A percentile compares a stretch with the other conserved stretches of the same genome.
These are phyloP conservation scores for Limnodromus scolopaceus DNA, from an alignment of 2,797 vertebrate genomes.

Conservation along the genomic window DNA sequence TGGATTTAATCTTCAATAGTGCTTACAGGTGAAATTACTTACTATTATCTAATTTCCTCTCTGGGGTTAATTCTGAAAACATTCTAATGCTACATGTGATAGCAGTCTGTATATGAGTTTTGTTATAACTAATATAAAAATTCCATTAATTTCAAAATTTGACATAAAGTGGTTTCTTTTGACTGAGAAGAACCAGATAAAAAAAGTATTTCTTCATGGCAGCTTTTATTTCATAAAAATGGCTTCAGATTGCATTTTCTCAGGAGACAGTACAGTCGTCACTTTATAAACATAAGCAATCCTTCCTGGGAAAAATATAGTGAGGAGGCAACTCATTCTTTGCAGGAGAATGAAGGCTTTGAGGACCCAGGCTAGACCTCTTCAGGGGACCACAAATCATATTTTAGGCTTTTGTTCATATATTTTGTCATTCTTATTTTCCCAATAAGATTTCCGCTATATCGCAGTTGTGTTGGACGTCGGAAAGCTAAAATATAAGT, in stretches of 20 bases:
- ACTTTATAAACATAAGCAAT: not conserved
- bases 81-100: not conserved
- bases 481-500: not conserved
- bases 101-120: not conserved
- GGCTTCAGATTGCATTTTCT: not conserved
- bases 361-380: not conserved
- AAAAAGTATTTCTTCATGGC: not conserved
- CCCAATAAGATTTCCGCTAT: not conserved
- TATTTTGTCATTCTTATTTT: not conserved
- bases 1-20: not conserved
- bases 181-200: not conserved
- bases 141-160: not conserved
- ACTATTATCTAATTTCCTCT: not conserved
- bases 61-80: not conserved
- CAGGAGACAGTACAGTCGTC: not conserved
- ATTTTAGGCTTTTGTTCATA: not conserved
- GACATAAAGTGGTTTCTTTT: not conserved
- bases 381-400: not conserved
- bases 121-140: not conserved
- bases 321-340: accelerated
- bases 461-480: not conserved
- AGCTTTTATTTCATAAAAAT: not conserved
- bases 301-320: not conserved
- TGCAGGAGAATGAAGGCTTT: not conserved
- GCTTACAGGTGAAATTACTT: not conserved